Evolutionary conservation across 2,113 vertebrate genomes (phyloP).

Genomic region (Scomber scombrus): DNA sequence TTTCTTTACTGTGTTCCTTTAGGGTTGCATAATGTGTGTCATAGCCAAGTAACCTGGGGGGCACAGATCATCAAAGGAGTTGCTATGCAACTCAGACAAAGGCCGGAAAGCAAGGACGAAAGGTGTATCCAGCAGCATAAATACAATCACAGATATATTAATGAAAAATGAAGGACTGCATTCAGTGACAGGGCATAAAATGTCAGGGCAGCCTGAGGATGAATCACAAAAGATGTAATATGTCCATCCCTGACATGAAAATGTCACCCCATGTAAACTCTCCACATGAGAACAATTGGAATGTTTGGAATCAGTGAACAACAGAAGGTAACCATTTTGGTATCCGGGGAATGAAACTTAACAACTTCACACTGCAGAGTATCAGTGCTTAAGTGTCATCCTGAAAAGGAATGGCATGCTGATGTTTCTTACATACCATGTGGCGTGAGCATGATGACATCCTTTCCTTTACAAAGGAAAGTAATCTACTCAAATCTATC

Average conservation of each 20-base stretch:
- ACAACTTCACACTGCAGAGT: not conserved
- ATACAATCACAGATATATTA: conserved; percentile 24
- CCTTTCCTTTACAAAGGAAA: not conserved
- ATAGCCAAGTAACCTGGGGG: conserved; percentile 23
- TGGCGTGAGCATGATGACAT: conserved; percentile 10
- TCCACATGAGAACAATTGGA: conserved; percentile 4
- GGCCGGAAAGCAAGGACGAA: conserved; percentile 17
- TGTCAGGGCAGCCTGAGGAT: conserved; percentile 41
- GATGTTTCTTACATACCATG: conserved; percentile 5
- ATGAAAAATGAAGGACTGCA: conserved; percentile 40
- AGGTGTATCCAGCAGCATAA: conserved; percentile 14
- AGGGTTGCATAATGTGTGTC: conserved; percentile 34
- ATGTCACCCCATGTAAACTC: conserved; percentile 17
- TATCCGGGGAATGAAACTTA: conserved; percentile 40
- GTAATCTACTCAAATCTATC: conserved; percentile 1
- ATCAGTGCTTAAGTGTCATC: conserved; percentile 10
- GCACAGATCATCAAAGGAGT: conserved; percentile 2
- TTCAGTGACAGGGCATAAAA: conserved; percentile 44
- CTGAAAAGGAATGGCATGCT: conserved; percentile 40
- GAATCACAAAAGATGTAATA: conserved; percentile 9
- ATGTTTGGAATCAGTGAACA: conserved; percentile 26
- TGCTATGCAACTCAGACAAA: conserved; percentile 22
- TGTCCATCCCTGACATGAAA: conserved; percentile 20
- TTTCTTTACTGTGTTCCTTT: not conserved
- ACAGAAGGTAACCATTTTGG: conserved; percentile 18